Base-by-base conservation (phyloP, 2,888 invertebrate genomes). In the Ophraella communa region DNA sequence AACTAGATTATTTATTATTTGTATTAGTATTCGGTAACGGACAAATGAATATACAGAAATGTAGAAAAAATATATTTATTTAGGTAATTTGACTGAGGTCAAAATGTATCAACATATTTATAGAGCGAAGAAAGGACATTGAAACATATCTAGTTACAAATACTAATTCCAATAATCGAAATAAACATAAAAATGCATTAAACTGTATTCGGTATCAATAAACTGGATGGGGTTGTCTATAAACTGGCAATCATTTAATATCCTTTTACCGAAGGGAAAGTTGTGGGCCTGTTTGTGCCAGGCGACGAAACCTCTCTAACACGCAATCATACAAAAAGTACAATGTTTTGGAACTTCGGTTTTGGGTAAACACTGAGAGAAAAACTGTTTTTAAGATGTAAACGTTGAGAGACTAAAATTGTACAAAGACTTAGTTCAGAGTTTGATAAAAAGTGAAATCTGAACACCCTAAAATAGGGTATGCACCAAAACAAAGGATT, bases 241-340 rank as follows among this genome's bases (percentile, higher is more conserved):
- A 70, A 58, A 59, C 70, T 66, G 68, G 69, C 68, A 69, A 69
- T 62, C 44, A 64, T n/a, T n/a, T 54, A 42, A 56, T 47, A 67
- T 61, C 66, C 67, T 66, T 68, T 71, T 68, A 27, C 66, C 55
- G 62, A 39, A 51, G 64, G 54, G 54, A 45, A 55, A 55, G 42
- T 66, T 61, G 52, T 53, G 66, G 64, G 63, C 49, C 65, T 21
- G 18, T 20, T 21, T 67, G 75, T 75, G 71, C 75, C 75, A 74
- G 75, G 73, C 73, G 72, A 72, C 67, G 69, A 39, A 47, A 62
- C 65, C 67, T 57, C n/a, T n/a, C 62, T 58, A 66, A 72, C 75
- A 75, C 75, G 75, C 75, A 68, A 75, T 55, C 55, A 23, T 52
- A 17, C 39, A 24, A 49, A 58, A 65, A 49, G 30, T 60, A 52